Evolutionary conservation across 2,888 invertebrate genomes (phyloP).

Genomic region (Criorhina ranunculi): DNA sequence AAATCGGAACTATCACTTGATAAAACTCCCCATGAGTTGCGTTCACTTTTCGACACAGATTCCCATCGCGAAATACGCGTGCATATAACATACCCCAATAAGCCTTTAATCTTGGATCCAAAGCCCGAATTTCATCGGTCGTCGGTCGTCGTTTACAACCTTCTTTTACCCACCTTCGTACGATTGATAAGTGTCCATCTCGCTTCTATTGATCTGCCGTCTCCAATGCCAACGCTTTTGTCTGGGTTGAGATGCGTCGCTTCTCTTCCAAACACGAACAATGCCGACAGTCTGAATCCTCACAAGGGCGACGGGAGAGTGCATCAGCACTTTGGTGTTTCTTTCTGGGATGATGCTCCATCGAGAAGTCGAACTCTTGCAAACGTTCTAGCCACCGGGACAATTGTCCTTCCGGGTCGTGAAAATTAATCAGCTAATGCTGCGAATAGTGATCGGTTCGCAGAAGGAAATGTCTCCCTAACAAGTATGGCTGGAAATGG

Average conservation of each 20-base stretch:
- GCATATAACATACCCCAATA: conserved; percentile 23
- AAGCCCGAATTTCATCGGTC: not conserved
- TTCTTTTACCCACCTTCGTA: no score
- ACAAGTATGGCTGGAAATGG: conserved; percentile 17
- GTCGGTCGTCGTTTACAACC: conserved; percentile 1
- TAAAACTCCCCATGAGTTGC: not conserved
- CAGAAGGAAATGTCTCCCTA: conserved; percentile 2
- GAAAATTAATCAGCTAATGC: conserved; percentile 21
- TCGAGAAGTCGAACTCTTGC: conserved; percentile 14
- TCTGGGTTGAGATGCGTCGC: not conserved
- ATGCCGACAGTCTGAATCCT: conserved; percentile 13
- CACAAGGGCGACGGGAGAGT: conserved; percentile 24
- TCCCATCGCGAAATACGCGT: not conserved
- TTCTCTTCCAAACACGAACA: conserved; percentile 5
- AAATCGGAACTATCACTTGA: conserved; percentile 12
- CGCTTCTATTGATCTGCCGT: not conserved
- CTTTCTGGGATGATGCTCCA: not conserved
- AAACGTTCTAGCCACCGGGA: conserved; percentile 26
- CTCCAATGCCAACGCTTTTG: not conserved
- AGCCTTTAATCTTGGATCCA: not conserved
- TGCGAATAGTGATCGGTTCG: conserved; percentile 9
- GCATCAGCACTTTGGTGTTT: conserved; percentile 27
- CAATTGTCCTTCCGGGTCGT: conserved; percentile 26
- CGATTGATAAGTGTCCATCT: no score
- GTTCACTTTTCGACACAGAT: not conserved